Conservation (phyloP, 2,888 invertebrate genomes). For the Lycocerus yunnanus region DNA sequence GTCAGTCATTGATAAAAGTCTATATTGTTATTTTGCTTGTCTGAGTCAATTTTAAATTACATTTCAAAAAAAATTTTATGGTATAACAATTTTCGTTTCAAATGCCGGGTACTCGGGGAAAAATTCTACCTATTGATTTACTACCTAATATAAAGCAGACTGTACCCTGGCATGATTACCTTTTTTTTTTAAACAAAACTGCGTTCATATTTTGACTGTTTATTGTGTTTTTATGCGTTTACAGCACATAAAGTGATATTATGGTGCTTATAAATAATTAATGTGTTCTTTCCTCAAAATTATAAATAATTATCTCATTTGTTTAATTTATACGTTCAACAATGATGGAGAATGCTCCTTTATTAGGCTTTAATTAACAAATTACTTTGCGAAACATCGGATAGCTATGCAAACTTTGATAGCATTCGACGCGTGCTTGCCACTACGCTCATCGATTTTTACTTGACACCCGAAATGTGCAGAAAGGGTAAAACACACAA, state of each 20-base stretch:
- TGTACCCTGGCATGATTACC: neutral
- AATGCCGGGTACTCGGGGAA: no score
- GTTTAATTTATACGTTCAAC: neutral
- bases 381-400: neutral
- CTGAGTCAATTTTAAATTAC: slow-evolving; percentile 13
- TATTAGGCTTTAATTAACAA: neutral
- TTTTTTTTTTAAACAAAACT: neutral
- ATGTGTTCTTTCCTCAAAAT: neutral
- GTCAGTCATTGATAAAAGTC: slow-evolving; percentile 37
- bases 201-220: neutral
- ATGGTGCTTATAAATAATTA: neutral
- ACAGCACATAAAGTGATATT: neutral
- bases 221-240: neutral
- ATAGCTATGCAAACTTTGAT: neutral
- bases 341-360: neutral
- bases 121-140: no score
- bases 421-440: neutral
- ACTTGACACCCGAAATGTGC: neutral
- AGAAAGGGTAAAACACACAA: neutral
- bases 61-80: neutral
- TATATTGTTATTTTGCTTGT: slow-evolving; percentile 22
- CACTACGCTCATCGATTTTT: neutral
- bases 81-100: neutral
- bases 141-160: neutral
- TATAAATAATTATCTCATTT: neutral